A percentile compares a stretch with the other conserved stretches of the same genome.
Conservation (phyloP, 2,797 vertebrate genomes). For the Tiaroga cobitis region DNA sequence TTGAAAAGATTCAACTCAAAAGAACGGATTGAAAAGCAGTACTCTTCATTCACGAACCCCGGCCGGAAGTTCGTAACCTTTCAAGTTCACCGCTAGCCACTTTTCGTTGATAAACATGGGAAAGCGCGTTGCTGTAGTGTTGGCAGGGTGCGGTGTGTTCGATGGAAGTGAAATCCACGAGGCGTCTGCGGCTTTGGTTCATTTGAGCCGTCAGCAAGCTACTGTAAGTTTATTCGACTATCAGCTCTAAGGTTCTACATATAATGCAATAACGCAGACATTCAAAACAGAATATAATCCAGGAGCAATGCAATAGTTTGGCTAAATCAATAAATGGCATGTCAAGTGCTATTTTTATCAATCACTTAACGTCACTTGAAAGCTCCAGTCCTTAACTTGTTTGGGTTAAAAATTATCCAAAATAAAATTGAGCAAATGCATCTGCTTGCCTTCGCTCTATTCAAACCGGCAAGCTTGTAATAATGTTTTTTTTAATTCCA, state of each 20-base stretch:
- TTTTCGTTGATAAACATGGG: constrained; percentile 63
- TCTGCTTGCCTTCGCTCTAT: no score
- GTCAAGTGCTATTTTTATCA: background rate
- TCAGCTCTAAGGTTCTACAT: background rate
- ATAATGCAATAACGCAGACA: background rate
- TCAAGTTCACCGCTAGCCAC: background rate
- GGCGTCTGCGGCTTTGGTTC: constrained; percentile 78
- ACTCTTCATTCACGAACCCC: background rate
- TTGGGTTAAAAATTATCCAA: no score
- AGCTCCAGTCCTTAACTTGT: no score
- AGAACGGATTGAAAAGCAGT: background rate
- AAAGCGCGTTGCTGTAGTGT: constrained; percentile 81
- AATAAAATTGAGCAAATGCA: no score
- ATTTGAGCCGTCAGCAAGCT: constrained; percentile 78
- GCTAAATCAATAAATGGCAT: background rate
- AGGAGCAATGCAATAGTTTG: no score
- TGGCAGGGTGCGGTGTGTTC: constrained; percentile 83
- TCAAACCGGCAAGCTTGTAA: no score
- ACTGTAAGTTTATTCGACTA: constrained; percentile 68
- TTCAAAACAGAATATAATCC: background rate
- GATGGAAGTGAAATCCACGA: constrained; percentile 82
- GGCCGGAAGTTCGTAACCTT: background rate
- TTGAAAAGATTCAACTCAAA: background rate
- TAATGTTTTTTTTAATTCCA: no score
- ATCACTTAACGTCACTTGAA: no score